phyloP scores from a whole-genome alignment of 2,113 vertebrate genomes.

The Brachionichthys hirsutus region DNA sequence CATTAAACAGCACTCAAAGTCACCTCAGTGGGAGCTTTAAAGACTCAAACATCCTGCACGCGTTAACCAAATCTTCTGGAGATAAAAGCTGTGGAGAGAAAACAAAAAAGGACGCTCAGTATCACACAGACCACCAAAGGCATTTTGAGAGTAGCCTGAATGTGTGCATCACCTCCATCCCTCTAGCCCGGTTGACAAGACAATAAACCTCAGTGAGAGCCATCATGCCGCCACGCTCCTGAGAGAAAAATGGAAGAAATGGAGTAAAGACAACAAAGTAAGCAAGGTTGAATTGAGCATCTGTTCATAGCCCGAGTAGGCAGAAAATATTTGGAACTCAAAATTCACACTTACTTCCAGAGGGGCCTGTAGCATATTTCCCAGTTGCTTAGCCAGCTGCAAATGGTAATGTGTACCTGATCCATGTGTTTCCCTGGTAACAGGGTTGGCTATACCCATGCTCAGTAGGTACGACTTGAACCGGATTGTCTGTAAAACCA shows the following conservation, averaged over 20 bases:
- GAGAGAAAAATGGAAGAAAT: not conserved
- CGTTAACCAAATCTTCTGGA: conserved; percentile 94
- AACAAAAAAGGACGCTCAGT: not conserved
- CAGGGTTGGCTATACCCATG: conserved; percentile 97
- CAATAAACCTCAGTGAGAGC: conserved; percentile 97
- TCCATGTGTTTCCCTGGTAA: conserved; percentile 92
- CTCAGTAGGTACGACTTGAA: conserved; percentile 98
- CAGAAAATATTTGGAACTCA: not conserved
- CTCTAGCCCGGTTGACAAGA: conserved; percentile 92
- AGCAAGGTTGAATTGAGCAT: not conserved
- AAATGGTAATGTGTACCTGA: conserved; percentile 96
- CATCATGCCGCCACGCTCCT: conserved; percentile 98
- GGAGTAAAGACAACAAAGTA: not conserved
- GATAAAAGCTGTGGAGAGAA: conserved; percentile 72
- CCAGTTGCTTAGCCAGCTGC: conserved; percentile 93
- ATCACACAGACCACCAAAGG: not conserved
- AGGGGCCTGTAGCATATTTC: conserved; percentile 87
- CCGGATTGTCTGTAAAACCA: conserved; percentile 84
- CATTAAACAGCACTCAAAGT: conserved; percentile 34
- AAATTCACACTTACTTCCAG: conserved; percentile 81
- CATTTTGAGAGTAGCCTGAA: not conserved
- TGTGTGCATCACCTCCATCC: conserved; percentile 85
- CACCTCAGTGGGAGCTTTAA: conserved; percentile 92
- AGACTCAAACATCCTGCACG: conserved; percentile 93
- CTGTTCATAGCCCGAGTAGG: not conserved